These are phyloP conservation scores for Sphaeramia orbicularis DNA, from an alignment of 2,797 vertebrate species.

Conservation along the genomic window DNA sequence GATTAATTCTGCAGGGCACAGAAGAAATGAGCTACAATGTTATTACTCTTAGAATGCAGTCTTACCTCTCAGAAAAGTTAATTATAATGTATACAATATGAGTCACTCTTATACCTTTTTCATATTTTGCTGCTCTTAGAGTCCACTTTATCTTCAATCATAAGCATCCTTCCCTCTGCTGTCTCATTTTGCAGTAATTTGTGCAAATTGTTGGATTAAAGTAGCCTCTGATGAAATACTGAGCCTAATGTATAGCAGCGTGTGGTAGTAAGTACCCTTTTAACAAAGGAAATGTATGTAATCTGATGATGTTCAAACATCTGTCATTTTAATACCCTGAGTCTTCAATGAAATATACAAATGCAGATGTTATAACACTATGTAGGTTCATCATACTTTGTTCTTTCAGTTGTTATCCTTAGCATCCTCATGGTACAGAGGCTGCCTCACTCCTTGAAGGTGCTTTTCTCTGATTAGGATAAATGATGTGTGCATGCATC, in stretches of 20 bases:
- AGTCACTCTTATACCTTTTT: neutral
- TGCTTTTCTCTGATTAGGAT: conserved; percentile 71
- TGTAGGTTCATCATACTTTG: neutral
- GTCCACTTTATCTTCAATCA: too few species aligned
- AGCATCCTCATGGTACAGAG: conserved; percentile 29
- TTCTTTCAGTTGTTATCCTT: neutral
- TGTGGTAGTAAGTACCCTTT: too few species aligned
- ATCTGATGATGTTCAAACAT: too few species aligned
- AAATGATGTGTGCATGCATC: conserved; percentile 57
- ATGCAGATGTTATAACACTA: neutral
- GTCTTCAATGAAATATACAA: neutral
- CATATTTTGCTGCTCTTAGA: neutral
- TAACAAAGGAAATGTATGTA: too few species aligned
- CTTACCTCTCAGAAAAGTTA: too few species aligned
- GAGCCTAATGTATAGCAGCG: too few species aligned
- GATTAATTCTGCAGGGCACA: too few species aligned
- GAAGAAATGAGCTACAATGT: too few species aligned
- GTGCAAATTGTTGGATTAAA: neutral
- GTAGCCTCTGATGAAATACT: conserved; percentile 6
- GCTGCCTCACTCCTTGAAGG: conserved; percentile 33
- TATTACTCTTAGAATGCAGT: too few species aligned
- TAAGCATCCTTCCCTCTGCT: neutral
- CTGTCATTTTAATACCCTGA: neutral
- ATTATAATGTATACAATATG: too few species aligned
- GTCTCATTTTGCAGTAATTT: conserved; percentile 2